A percentile compares a stretch with the other conserved stretches of the same genome.
Evolutionary conservation across 2,888 invertebrate species (phyloP).

Genomic region (Drosophila kuntzei): DNA sequence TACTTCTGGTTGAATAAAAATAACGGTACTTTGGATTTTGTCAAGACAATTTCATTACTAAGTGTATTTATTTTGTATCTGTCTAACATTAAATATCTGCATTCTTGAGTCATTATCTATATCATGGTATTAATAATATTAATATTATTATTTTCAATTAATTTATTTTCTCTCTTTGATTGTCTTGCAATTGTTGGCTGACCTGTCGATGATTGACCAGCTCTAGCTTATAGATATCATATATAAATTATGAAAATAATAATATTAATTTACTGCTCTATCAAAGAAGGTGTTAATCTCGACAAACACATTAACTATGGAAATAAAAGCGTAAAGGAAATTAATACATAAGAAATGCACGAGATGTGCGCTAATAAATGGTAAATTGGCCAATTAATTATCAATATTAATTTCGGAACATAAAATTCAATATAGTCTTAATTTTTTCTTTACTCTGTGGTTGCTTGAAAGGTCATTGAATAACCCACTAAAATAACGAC

Average conservation of each 20-base stretch:
- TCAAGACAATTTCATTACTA: too few relatives aligned
- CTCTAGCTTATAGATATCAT: background rate
- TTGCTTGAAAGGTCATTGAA: constrained; percentile 12
- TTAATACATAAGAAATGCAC: background rate
- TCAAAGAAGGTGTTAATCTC: background rate
- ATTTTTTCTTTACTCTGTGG: background rate
- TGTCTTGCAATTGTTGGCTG: too few relatives aligned
- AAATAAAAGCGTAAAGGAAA: background rate
- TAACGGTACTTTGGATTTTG: too few relatives aligned
- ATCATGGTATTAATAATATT: too few relatives aligned
- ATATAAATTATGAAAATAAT: background rate
- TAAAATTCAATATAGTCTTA: too few relatives aligned
- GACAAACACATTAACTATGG: background rate
- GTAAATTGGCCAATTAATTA: background rate
- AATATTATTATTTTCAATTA: too few relatives aligned
- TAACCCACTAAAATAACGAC: constrained; percentile 45
- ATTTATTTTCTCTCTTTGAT: too few relatives aligned
- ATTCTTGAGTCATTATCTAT: too few relatives aligned
- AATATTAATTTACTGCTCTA: background rate
- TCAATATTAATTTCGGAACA: background rate
- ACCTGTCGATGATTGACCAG: too few relatives aligned
- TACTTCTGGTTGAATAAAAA: too few relatives aligned
- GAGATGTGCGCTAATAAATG: background rate
- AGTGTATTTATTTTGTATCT: too few relatives aligned
- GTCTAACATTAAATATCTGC: too few relatives aligned